Percentiles rank a stretch among this genome's conserved stretches.
Conservation (phyloP, 2,797 vertebrate genomes). For the Gallinago nigripennis region DNA sequence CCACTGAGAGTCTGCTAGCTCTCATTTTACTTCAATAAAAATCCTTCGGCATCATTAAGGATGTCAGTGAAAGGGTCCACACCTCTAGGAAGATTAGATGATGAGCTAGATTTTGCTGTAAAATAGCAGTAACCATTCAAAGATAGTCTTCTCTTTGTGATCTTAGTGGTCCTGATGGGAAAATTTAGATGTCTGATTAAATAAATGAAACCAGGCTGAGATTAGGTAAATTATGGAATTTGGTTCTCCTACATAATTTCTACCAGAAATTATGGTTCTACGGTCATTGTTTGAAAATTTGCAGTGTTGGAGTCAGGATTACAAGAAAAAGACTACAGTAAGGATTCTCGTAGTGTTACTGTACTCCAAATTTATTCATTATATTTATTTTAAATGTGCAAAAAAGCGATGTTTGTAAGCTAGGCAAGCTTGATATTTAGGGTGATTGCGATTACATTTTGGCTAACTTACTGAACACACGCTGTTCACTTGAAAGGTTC, state of each 20-base stretch:
- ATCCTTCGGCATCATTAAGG: not conserved
- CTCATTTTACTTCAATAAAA: not conserved
- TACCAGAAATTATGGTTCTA: not conserved
- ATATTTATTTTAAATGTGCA: not conserved
- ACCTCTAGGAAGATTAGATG: not conserved
- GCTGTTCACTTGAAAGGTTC: not conserved
- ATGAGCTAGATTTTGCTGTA: not conserved
- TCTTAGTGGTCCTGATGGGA: not conserved
- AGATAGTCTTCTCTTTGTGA: not conserved
- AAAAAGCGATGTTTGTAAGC: not conserved
- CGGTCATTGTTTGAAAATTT: not conserved
- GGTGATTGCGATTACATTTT: not conserved
- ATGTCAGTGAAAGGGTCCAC: not conserved
- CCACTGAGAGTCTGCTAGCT: not conserved
- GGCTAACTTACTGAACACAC: not conserved
- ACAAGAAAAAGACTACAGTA: not conserved
- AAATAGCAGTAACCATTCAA: not conserved
- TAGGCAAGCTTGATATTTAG: not conserved
- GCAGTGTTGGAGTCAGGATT: not conserved
- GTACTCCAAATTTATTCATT: not conserved
- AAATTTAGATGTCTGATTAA: not conserved
- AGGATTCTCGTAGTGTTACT: not conserved
- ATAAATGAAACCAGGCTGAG: not conserved
- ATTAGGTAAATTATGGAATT: not conserved
- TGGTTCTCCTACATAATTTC: too few relatives aligned